A percentile compares a stretch with the other conserved stretches of the same genome.
Evolutionary conservation across 2,797 vertebrate genomes (phyloP).

Genomic region (Aeoliscus strigatus): DNA sequence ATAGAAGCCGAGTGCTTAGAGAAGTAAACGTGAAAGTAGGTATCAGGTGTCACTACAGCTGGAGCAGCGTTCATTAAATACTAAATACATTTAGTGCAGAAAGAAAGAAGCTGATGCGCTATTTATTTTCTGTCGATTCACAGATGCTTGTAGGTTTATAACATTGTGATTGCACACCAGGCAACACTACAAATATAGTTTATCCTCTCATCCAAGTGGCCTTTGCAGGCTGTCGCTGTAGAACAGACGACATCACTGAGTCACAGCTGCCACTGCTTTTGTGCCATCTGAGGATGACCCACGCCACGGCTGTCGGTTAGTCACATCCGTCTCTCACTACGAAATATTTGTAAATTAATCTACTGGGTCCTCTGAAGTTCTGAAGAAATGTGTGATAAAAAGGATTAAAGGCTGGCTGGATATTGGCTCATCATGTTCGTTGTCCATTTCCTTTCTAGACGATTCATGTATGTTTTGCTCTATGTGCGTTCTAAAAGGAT

Average conservation of each 20-base stretch:
- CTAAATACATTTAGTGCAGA: conserved; percentile 42
- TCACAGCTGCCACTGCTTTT: conserved; percentile 41
- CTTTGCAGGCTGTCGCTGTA: conserved; percentile 38
- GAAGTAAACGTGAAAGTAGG: conserved; percentile 45
- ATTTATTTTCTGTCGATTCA: conserved; percentile 40
- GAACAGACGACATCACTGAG: conserved; percentile 48
- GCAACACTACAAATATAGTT: conserved; percentile 34
- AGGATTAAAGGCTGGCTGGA: background rate
- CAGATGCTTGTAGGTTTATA: conserved; percentile 9
- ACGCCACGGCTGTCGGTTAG: conserved; percentile 28
- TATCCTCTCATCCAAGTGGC: conserved; percentile 53
- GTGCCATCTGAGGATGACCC: conserved; percentile 36
- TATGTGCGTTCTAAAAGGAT: conserved; percentile 32
- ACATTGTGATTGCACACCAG: conserved; percentile 18
- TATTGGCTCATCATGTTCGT: conserved; percentile 26
- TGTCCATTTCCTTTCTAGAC: conserved; percentile 34
- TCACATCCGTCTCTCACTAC: conserved; percentile 34
- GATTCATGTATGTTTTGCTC: conserved; percentile 34
- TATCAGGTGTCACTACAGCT: conserved; percentile 50
- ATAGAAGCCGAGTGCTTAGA: conserved; percentile 44
- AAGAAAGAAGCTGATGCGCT: conserved; percentile 14
- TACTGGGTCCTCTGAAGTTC: conserved; percentile 3
- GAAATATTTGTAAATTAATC: conserved; percentile 31
- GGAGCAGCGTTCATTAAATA: conserved; percentile 33
- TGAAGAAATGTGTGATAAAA: conserved; percentile 8